Base-by-base conservation (phyloP, 2,888 invertebrate genomes). In the Hedya salicella region DNA sequence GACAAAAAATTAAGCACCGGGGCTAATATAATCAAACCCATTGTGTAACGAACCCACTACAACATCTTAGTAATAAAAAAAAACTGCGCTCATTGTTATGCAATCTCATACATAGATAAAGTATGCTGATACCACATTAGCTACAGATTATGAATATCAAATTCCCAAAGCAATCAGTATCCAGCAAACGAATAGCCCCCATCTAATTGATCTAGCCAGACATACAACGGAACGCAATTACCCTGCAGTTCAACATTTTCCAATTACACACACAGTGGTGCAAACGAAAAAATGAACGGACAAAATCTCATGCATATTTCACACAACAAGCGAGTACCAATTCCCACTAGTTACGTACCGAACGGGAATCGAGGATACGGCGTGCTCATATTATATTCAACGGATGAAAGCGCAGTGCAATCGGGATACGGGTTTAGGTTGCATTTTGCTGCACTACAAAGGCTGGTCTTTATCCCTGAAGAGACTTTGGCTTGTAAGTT, bases 271-370 rank as follows among this genome's bases (percentile, higher is more conserved):
- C 80, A 85, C 88, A 85, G 79, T 83, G 85, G 83, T 75, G 71
- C 77, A 76, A 71, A 71, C 68, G 72, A 85, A 91, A 88, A 90
- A 90, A 89, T 82, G 82, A 84, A 79, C 80, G 81, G 80, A 85
- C 88, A 85, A 86, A 88, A 86, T 85, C 88, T 85, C 89, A 86
- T 92, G 78, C 82, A 91, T 91, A 84, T 88, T 90, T 78, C 75
- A 91, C 81, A 82, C 80, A 84, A 88, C 88, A 87, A 81, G 83
- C 87, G 85, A 73, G 82, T 80, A 85, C 86, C 89, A 86, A 87
- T 88, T 86, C 85, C 85, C 83, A 82, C 87, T 88, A 90, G 88
- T 89, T 87, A 86, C 81, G 76, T 71, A 78, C 78, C 80, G 79
- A 79, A 79, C 77, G 78, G 81, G 82, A 83, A 83, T 82, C 79